Base-by-base conservation (phyloP, 2,113 vertebrate genomes). In the Murina feae region DNA sequence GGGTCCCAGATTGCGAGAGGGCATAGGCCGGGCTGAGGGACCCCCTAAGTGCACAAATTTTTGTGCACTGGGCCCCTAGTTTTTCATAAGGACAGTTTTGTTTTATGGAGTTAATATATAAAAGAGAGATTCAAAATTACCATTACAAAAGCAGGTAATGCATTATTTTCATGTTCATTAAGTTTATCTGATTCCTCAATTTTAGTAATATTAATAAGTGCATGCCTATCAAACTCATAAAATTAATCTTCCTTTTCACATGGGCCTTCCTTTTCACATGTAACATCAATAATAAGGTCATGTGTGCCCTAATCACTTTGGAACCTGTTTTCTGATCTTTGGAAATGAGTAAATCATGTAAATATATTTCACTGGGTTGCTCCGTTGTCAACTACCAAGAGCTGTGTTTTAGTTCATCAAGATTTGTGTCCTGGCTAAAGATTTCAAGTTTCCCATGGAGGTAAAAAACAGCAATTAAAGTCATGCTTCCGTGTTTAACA, bases 131-230 rank as follows among this genome's bases (percentile, higher is more conserved):
- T 93, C 35, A 69, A 92, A 69, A 42, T 86, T 60, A 63, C 25
- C 25, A 32, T 69, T 66, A 37, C 90, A 72, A 85, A 91, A 74
- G 13, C 32, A 80, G 18, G 58, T 44, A 44, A 21, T 44, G 25
- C 3, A 25, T 75, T 58, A 78, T 49, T 78, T 96, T 72, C 66
- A 83, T 68, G 12, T 92, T 76, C 23, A 65, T 21, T 91, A 83
- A 39, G 25, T 55, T 69, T 79, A 80, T 83, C 37, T 66, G 65
- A 85, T 68, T 66, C 9, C 23, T 88, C 30, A 17, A 13, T 72
- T 87, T 93, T 93, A 90, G 74, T 60, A 17, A 66, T 92, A 51
- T 89, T 84, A 55, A 28, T 90, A 90, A 88, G 2, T 82, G 4
- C 17, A 55, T 79, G 90, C 35, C 65, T 93, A 51, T 75, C 37